Evolutionary conservation across 2,113 vertebrate species (phyloP).

Genomic region (Dicentrarchus labrax): DNA sequence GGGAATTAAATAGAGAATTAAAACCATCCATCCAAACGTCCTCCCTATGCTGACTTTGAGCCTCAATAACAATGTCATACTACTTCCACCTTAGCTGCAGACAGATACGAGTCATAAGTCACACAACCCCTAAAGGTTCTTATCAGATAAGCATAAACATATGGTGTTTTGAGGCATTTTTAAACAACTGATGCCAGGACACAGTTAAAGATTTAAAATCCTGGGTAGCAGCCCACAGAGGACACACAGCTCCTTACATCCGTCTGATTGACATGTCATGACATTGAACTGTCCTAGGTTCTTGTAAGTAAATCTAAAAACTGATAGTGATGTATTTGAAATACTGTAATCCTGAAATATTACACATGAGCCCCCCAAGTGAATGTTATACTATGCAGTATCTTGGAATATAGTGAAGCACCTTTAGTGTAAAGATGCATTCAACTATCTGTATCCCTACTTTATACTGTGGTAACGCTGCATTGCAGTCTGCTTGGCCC

Average conservation of each 20-base stretch:
- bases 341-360: background rate
- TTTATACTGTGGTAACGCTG: slow-evolving; percentile 31
- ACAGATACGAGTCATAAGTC: slow-evolving; percentile 4
- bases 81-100: slow-evolving; percentile 6
- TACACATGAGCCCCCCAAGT: background rate
- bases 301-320: background rate
- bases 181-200: background rate
- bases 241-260: no score
- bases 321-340: background rate
- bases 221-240: no score
- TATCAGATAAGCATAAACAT: background rate
- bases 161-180: background rate
- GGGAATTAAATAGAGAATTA: background rate
- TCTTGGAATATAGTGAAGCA: background rate
- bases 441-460: slow-evolving; percentile 10
- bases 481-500: slow-evolving; percentile 43
- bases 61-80: background rate
- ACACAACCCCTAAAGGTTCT: background rate
- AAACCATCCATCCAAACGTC: background rate
- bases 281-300: no score
- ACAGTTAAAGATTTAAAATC: no score
- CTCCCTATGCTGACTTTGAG: background rate
- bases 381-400: background rate
- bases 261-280: no score
- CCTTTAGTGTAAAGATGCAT: slow-evolving; percentile 12